Evolutionary conservation across 2,888 invertebrate species (phyloP), one percentile per base, ranked within the genome.

Genomic region (Chouioia cunea): DNA sequence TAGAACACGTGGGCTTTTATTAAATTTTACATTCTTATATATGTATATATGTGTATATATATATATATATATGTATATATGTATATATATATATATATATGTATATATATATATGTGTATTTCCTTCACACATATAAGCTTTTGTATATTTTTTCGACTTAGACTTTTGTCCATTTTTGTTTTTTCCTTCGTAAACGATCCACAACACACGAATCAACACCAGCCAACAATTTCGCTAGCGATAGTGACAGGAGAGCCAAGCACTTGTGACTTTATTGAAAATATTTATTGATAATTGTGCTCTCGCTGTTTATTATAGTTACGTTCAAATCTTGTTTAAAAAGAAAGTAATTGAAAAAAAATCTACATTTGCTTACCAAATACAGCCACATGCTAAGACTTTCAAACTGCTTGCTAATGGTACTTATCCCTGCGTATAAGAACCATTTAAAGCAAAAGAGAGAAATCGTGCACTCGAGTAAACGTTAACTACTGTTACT

Each of bases 211-310:
- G 52, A 53, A 57, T 72, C 36, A 10, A 76, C 75, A 76, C 70
- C 71, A 73, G 79, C 79, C 78, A 78, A 81, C 78, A 79, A 73
- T 76, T 79, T 80, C 79, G 85, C 84, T 85, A 84, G 84, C 83
- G 79, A 85, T 84, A 85, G 85, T 85, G 85, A 85, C 85, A 85
- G 85, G 85, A 85, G 83, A 84, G 81, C 80, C 83, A 80, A 83
- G 84, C 83, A 84, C 83, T 82, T 36, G 27, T 27, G 27, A 4
- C 6, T 27, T 27, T 6, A 6, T 27, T 36, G 6, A 27, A 27
- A 27, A 27, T 4, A 27, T 27, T 36, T 12, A 36, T 36, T 36
- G 36, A 36, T 36, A 8, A 36, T 12, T 36, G 36, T 6, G 36
- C 36, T 36, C 36, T 36, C 36, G 10, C 36, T 36, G 36, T 36